Evolutionary conservation across 2,797 vertebrate genomes (phyloP).

Genomic region (Lacerta agilis): DNA sequence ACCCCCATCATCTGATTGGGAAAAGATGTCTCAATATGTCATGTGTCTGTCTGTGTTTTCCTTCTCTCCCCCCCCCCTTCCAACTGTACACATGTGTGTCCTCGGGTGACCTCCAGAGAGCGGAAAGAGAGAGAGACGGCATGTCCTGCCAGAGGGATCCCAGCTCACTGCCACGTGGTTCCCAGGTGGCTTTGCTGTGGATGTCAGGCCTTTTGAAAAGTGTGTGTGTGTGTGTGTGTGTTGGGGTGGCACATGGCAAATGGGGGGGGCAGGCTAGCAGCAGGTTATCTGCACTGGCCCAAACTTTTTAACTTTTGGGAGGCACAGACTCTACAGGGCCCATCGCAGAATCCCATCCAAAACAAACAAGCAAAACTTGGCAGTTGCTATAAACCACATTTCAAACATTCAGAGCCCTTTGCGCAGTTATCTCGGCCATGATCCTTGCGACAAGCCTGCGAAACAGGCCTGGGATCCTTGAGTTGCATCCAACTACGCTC

Average conservation of each 20-base stretch:
- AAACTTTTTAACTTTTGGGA: background rate
- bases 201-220: background rate
- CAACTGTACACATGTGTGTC: conserved; percentile 9
- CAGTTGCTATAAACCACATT: background rate
- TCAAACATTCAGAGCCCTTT: background rate
- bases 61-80: background rate
- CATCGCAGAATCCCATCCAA: background rate
- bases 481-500: too few relatives aligned
- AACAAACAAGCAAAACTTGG: background rate
- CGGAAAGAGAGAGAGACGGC: conserved; percentile 57
- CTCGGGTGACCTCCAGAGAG: conserved; percentile 67
- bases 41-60: background rate
- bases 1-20: conserved; percentile 50
- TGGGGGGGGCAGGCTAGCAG: too few relatives aligned
- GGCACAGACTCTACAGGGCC: background rate
- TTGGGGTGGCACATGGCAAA: background rate
- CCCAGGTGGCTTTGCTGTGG: background rate
- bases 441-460: too few relatives aligned
- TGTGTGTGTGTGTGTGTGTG: background rate
- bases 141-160: conserved; percentile 65
- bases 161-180: conserved; percentile 59
- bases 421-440: background rate
- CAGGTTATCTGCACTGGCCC: background rate
- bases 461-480: too few relatives aligned
- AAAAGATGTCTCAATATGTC: conserved; percentile 52